Evolutionary conservation across 2,797 vertebrate genomes (phyloP).

Genomic region (Crenuchus spilurus): DNA sequence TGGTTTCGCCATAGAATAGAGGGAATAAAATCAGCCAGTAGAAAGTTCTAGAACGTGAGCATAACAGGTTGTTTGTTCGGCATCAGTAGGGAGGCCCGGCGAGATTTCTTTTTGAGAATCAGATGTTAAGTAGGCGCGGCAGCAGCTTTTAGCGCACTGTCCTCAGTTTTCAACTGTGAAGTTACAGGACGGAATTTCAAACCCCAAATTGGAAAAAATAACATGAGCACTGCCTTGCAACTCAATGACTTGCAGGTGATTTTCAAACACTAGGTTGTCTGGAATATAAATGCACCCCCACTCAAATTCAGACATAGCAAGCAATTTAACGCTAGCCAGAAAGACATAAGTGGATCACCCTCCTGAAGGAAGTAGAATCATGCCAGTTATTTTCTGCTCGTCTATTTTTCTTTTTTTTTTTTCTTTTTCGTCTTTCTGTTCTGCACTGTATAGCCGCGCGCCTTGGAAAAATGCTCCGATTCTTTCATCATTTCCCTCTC

Average conservation of each 20-base stretch:
- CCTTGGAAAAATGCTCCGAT: constrained; percentile 15
- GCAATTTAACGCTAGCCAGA: constrained; percentile 61
- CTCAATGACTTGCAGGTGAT: constrained; percentile 62
- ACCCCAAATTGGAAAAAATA: constrained; percentile 61
- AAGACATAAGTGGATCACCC: constrained; percentile 51
- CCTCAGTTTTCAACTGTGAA: constrained; percentile 43
- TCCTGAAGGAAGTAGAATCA: constrained; percentile 35
- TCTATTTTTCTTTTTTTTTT: constrained; percentile 31
- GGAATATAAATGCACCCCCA: constrained; percentile 69
- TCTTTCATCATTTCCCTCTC: constrained; percentile 16
- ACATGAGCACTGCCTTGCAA: constrained; percentile 51
- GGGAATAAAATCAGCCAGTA: neutral
- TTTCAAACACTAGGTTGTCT: constrained; percentile 68
- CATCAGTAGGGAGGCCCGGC: neutral
- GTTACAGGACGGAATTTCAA: constrained; percentile 56
- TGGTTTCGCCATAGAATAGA: neutral
- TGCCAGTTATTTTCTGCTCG: constrained; percentile 27
- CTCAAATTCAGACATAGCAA: constrained; percentile 62
- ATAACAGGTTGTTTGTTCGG: neutral
- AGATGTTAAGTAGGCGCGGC: constrained; percentile 25
- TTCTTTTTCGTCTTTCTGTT: constrained; percentile 15
- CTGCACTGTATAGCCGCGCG: constrained; percentile 23
- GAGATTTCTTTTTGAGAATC: neutral
- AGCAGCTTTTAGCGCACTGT: constrained; percentile 22
- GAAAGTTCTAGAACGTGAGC: neutral